Conservation (phyloP, 2,113 vertebrate genomes). For the Chionodraco myersi region DNA sequence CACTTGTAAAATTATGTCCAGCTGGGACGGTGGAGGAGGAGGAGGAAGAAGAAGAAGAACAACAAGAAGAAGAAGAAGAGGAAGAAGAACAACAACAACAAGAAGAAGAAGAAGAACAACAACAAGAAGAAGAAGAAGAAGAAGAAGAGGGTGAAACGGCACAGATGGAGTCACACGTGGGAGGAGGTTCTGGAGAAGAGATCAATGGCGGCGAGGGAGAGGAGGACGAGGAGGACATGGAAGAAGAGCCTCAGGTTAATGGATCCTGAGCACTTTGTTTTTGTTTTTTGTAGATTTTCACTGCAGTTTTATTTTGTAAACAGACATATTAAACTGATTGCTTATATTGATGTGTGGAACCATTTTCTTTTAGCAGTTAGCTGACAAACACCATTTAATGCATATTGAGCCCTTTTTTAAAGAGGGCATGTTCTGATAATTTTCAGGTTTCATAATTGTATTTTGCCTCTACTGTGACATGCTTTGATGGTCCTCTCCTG, state of each 20-base stretch:
- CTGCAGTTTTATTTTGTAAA: conserved; percentile 39
- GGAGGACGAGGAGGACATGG: conserved; percentile 82
- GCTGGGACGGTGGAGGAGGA: conserved; percentile 75
- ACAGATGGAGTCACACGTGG: conserved; percentile 44
- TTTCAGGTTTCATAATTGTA: too few species aligned
- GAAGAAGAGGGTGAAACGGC: conserved; percentile 54
- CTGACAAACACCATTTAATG: too few species aligned
- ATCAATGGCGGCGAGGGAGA: conserved; percentile 42
- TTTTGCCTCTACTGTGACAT: too few species aligned
- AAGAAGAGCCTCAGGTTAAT: conserved; percentile 87
- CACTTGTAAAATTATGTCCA: conserved; percentile 42
- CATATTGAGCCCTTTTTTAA: too few species aligned
- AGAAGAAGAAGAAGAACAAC: conserved; percentile 48
- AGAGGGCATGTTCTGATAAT: too few species aligned
- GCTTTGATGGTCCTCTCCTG: too few species aligned
- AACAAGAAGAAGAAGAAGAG: conserved; percentile 68
- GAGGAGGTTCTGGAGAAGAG: conserved; percentile 39
- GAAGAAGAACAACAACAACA: conserved; percentile 11
- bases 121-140: conserved; percentile 66
- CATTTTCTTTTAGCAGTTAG: background rate
- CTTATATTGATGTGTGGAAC: background rate
- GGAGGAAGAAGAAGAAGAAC: conserved; percentile 68
- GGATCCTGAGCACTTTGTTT: conserved; percentile 78
- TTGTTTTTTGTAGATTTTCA: conserved; percentile 4
- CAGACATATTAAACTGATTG: conserved; percentile 56